phyloP scores from a whole-genome alignment of 2,113 vertebrate genomes.

The Pelusios castaneus region DNA sequence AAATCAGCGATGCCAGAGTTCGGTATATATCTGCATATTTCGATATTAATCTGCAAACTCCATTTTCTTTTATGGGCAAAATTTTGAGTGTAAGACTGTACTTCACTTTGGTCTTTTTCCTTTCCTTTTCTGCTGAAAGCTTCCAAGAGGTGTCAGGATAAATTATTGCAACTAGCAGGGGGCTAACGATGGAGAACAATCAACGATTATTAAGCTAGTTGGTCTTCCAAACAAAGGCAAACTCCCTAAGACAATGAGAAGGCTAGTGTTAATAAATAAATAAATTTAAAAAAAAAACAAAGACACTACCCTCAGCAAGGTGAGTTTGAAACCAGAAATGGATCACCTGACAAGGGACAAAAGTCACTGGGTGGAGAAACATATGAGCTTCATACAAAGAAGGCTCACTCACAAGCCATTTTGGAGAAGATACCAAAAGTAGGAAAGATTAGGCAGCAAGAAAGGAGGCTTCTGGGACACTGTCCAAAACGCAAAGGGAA shows the following conservation, averaged over 20 bases:
- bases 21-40: background rate
- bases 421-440: background rate
- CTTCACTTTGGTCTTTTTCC: background rate
- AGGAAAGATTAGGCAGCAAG: background rate
- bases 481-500: background rate
- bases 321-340: background rate
- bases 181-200: background rate
- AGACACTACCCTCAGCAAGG: background rate
- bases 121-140: background rate
- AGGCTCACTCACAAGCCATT: background rate
- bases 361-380: background rate
- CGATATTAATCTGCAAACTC: background rate
- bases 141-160: background rate
- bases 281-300: too few species aligned
- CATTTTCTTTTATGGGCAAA: background rate
- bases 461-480: background rate
- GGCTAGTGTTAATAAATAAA: too few species aligned
- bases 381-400: background rate
- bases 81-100: background rate
- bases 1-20: background rate
- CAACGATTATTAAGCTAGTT: rapidly evolving
- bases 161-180: rapidly evolving
- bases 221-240: slow-evolving; percentile 26
- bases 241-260: background rate
- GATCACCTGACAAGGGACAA: background rate